Evolutionary conservation across 2,888 invertebrate species (phyloP).

Genomic region (Onchidella celtica): DNA sequence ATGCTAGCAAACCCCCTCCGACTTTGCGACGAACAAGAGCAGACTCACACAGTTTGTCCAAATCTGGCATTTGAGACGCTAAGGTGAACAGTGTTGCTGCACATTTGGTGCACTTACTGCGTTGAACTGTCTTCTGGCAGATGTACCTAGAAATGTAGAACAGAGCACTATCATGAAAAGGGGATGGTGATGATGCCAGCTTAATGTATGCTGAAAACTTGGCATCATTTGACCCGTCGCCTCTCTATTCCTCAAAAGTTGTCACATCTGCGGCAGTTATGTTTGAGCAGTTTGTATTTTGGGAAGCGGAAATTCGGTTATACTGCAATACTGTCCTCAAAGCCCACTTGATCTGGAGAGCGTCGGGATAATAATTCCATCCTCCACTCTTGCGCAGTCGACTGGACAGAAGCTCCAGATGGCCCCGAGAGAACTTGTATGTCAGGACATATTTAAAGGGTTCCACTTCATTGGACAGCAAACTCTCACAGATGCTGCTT

Average conservation of each 20-base stretch:
- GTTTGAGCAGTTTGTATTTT: too few species aligned
- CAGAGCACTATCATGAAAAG: slow-evolving; percentile 8
- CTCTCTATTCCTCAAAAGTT: too few species aligned
- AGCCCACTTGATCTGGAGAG: background rate
- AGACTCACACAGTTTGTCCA: background rate
- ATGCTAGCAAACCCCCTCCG: slow-evolving; percentile 12
- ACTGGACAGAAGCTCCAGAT: slow-evolving; percentile 14
- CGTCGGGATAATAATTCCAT: slow-evolving; percentile 13
- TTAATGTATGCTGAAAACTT: too few species aligned
- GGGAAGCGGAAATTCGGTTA: too few species aligned
- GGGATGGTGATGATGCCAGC: background rate
- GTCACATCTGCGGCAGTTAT: too few species aligned
- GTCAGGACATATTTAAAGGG: slow-evolving; percentile 20
- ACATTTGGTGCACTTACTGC: background rate
- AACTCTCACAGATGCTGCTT: background rate
- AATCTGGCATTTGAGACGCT: background rate
- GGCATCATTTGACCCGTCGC: too few species aligned
- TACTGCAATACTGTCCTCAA: too few species aligned
- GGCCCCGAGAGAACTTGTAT: slow-evolving; percentile 9
- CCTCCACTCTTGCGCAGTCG: background rate
- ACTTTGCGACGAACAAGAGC: background rate
- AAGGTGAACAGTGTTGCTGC: background rate
- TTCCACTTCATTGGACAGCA: background rate
- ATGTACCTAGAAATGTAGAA: slow-evolving; percentile 17
- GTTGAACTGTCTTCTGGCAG: background rate